Percentiles rank a stretch among this genome's conserved stretches.
These are phyloP conservation scores for Chironomus tentans DNA, from an alignment of 2,888 invertebrate species.

Conservation along the genomic window DNA sequence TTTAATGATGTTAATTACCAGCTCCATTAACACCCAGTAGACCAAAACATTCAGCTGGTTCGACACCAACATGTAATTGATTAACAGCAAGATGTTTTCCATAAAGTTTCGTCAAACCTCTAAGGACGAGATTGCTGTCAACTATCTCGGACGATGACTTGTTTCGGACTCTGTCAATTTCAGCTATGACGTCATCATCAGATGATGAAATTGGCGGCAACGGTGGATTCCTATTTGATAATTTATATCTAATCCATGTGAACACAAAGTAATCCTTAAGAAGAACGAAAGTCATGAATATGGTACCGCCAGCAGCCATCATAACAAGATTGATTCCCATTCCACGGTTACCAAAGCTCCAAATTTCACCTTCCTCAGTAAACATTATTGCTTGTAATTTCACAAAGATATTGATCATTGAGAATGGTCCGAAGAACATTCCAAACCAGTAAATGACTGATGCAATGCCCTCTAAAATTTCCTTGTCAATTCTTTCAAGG, in stretches of 20 bases:
- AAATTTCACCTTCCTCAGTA: not conserved
- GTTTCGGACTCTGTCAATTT: conserved; percentile 35
- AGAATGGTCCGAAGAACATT: not conserved
- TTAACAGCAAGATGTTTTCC: conserved; percentile 50
- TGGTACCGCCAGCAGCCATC: conserved; percentile 45
- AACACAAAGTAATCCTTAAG: not conserved
- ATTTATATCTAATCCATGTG: not conserved
- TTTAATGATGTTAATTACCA: not conserved
- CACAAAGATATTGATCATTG: not conserved
- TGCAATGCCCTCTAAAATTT: too few relatives aligned
- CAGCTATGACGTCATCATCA: conserved; percentile 38
- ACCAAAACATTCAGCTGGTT: conserved; percentile 63
- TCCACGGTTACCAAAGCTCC: conserved; percentile 40
- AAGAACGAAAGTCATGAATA: not conserved
- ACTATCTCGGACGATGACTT: conserved; percentile 32
- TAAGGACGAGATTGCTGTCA: conserved; percentile 39
- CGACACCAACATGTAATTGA: conserved; percentile 40
- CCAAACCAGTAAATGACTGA: not conserved
- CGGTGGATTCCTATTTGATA: not conserved
- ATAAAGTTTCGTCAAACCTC: conserved; percentile 50
- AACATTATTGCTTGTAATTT: not conserved
- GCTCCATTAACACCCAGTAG: conserved; percentile 47
- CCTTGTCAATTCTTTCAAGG: not conserved
- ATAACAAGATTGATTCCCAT: conserved; percentile 58
- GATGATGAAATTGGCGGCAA: not conserved